Evolutionary conservation across 2,888 invertebrate species (phyloP).

Genomic region (Amphipoea oculea): DNA sequence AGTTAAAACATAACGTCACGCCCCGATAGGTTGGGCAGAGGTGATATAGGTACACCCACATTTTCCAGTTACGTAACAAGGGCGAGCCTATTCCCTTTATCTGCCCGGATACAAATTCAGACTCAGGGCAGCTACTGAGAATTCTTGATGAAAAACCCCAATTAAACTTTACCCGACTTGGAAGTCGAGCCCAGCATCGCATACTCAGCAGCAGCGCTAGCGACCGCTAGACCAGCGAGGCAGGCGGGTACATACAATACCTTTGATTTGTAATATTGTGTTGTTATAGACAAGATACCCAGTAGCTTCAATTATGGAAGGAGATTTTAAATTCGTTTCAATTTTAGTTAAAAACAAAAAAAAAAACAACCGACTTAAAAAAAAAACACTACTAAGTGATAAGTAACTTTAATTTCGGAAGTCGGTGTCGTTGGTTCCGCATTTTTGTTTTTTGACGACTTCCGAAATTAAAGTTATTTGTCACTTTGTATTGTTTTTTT

Average conservation of each 20-base stretch:
- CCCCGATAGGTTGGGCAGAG: not conserved
- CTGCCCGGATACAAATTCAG: not conserved
- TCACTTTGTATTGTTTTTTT: too few species aligned
- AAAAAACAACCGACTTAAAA: too few species aligned
- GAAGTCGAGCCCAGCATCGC: not conserved
- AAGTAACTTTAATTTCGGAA: too few species aligned
- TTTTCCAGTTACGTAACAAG: not conserved
- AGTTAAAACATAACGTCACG: not conserved
- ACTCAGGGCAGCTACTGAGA: not conserved
- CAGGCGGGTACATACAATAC: not conserved
- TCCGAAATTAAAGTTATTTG: too few species aligned
- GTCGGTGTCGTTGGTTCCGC: too few species aligned
- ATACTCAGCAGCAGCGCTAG: not conserved
- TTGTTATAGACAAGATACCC: not conserved
- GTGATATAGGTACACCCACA: not conserved
- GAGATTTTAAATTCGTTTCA: not conserved
- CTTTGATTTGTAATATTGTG: not conserved
- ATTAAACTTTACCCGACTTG: not conserved
- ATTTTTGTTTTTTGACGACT: too few species aligned
- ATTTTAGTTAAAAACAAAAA: too few species aligned
- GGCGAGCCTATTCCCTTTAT: not conserved
- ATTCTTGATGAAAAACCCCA: not conserved
- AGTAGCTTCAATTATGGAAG: not conserved
- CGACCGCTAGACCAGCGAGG: not conserved
- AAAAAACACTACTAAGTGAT: too few species aligned